Evolutionary conservation across 2,888 invertebrate species (phyloP).

Genomic region (Stenurella melanura): DNA sequence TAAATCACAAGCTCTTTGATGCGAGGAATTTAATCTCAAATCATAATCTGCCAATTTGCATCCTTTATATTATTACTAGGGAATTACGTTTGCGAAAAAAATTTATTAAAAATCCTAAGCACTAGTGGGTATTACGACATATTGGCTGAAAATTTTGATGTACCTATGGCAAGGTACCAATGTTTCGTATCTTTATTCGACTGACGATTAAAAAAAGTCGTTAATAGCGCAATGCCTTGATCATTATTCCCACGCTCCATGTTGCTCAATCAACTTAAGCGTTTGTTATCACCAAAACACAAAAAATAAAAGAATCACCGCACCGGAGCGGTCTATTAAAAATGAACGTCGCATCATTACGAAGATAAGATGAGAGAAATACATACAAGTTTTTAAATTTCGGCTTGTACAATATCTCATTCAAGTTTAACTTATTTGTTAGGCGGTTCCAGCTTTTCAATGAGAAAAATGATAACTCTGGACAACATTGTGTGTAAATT

Average conservation of each 20-base stretch:
- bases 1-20: no score
- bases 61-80: no score
- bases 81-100: no score
- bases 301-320: neutral
- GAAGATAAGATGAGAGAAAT: neutral
- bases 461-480: no score
- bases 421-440: neutral
- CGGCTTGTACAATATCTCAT: neutral
- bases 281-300: neutral
- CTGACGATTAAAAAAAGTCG: neutral
- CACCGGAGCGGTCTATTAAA: neutral
- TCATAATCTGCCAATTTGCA: no score
- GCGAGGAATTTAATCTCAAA: no score
- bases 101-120: no score
- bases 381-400: neutral
- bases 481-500: no score
- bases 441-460: no score
- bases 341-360: neutral
- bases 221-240: neutral
- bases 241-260: neutral
- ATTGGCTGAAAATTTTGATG: neutral
- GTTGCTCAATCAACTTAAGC: neutral
- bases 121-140: no score
- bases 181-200: neutral
- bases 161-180: neutral